phyloP scores from a whole-genome alignment of 92 coral and sea anemone species.

The Parazoanthus swiftii region DNA sequence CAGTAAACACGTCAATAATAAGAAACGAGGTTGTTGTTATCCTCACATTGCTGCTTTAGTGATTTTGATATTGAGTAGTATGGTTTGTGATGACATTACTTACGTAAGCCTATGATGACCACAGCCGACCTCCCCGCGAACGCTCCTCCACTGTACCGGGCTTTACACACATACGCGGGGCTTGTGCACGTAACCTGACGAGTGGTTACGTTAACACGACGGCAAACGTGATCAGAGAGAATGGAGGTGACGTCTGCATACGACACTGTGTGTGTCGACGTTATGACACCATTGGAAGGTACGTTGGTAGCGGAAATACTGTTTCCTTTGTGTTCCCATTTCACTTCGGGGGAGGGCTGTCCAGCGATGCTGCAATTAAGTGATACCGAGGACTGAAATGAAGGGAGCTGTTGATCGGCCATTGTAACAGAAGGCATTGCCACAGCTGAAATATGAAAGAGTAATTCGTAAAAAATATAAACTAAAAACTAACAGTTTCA shows the following conservation, averaged over 20 bases:
- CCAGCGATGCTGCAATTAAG: background rate
- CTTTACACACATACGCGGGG: background rate
- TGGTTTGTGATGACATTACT: background rate
- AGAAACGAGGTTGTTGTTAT: no score
- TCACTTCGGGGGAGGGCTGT: background rate
- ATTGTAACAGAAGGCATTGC: slow-evolving; percentile 2
- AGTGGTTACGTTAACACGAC: background rate
- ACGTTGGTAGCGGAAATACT: background rate
- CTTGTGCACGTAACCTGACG: background rate
- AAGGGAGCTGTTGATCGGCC: background rate
- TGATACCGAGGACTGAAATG: background rate
- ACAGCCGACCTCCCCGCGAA: background rate
- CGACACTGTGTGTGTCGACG: background rate
- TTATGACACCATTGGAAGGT: background rate
- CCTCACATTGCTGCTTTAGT: no score
- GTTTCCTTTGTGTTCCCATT: slow-evolving; percentile 14
- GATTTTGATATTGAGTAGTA: no score
- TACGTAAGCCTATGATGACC: background rate
- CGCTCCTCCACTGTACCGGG: background rate
- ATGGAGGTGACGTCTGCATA: background rate
- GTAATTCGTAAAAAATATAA: no score
- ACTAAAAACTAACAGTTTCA: background rate
- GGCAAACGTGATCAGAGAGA: background rate
- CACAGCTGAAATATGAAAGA: background rate
- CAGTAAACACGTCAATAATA: no score